phyloP scores from a whole-genome alignment of 2,113 vertebrate species.

The Gavia stellata region DNA sequence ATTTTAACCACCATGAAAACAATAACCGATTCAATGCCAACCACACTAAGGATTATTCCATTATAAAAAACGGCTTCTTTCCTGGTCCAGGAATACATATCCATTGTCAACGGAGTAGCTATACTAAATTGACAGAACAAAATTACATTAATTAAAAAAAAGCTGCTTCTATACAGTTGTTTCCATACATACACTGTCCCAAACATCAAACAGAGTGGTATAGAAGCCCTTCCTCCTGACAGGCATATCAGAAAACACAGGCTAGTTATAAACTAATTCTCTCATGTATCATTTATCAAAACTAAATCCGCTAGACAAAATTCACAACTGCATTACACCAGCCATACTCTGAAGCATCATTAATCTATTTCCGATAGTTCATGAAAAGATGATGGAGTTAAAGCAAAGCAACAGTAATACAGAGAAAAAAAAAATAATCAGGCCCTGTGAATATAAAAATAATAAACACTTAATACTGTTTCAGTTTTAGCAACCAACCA shows the following conservation, averaged over 20 bases:
- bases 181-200: neutral
- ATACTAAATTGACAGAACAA: slow-evolving; percentile 74
- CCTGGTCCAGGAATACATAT: slow-evolving; percentile 96
- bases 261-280: neutral
- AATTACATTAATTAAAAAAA: neutral
- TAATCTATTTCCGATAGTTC: neutral
- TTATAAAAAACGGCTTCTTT: slow-evolving; percentile 90
- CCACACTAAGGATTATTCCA: slow-evolving; percentile 85
- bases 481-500: neutral
- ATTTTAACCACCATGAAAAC: slow-evolving; percentile 86
- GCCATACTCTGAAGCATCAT: neutral
- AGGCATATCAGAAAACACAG: neutral
- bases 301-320: neutral
- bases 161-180: neutral
- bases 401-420: neutral
- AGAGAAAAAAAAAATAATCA: neutral
- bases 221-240: neutral
- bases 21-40: slow-evolving; percentile 86
- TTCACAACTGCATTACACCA: neutral
- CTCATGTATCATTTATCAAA: neutral
- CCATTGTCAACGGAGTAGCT: slow-evolving; percentile 91
- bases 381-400: neutral
- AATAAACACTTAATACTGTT: neutral
- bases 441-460: neutral
- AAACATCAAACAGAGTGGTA: neutral